phyloP scores from a whole-genome alignment of 92 coral and sea anemone genomes.

The Bergia sp. region DNA sequence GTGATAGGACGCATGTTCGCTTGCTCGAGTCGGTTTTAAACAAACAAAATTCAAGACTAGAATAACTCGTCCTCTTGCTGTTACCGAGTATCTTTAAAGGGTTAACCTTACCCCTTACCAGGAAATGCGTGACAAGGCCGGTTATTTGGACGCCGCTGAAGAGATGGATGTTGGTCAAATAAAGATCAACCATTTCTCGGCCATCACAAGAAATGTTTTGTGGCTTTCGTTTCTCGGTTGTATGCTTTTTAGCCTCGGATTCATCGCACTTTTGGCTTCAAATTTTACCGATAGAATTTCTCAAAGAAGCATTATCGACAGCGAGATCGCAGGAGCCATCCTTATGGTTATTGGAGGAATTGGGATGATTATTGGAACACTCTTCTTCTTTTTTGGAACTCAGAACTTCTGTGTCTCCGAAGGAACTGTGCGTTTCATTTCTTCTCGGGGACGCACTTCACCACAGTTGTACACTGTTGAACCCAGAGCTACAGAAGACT shows the following conservation, averaged over 20 bases:
- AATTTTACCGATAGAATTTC: background rate
- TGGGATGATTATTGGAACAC: slow-evolving; percentile 15
- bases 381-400: slow-evolving; percentile 39
- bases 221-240: slow-evolving; percentile 36
- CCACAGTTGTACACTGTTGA: background rate
- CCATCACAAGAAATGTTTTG: slow-evolving; percentile 37
- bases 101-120: background rate
- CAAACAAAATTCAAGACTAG: background rate
- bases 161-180: slow-evolving; percentile 25
- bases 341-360: slow-evolving; percentile 36
- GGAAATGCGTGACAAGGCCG: background rate
- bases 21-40: background rate
- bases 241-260: slow-evolving; percentile 35
- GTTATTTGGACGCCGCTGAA: background rate
- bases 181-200: slow-evolving; percentile 36
- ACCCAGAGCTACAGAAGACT: background rate
- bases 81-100: too few species aligned
- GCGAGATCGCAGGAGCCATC: slow-evolving; percentile 23
- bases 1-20: background rate
- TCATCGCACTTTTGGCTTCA: slow-evolving; percentile 35
- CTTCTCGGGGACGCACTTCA: background rate
- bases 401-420: slow-evolving; percentile 42
- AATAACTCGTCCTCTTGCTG: background rate
- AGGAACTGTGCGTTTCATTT: slow-evolving; percentile 35
- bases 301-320: slow-evolving; percentile 9